A percentile compares a stretch with the other conserved stretches of the same genome.
Conservation (phyloP, 1,140 invertebrate genomes). For the Schlechtendalia chinensis region DNA sequence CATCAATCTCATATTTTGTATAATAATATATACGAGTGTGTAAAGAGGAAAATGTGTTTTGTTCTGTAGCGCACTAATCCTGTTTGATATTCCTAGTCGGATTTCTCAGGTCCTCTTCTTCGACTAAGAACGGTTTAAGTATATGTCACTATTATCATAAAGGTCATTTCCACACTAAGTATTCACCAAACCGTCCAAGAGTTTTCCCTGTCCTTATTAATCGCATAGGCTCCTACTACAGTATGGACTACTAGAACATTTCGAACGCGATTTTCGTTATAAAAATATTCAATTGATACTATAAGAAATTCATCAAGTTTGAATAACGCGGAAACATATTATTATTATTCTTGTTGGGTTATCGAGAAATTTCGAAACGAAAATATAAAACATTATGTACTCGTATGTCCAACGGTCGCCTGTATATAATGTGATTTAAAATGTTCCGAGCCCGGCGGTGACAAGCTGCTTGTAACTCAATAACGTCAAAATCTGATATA, state of each 20-base stretch:
- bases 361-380: neutral
- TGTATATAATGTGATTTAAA: neutral
- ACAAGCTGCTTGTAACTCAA: conserved; percentile 26
- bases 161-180: neutral
- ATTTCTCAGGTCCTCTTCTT: neutral
- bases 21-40: conserved; percentile 24
- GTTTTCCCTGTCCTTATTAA: neutral
- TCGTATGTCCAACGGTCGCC: neutral
- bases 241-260: too few species aligned
- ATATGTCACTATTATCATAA: neutral
- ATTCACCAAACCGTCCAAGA: neutral
- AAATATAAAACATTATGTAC: neutral
- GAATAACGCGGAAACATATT: too few species aligned
- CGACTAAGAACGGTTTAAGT: neutral
- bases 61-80: conserved; percentile 28
- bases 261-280: neutral
- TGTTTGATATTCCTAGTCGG: conserved; percentile 37
- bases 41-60: conserved; percentile 6
- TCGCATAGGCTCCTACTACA: too few species aligned
- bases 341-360: neutral
- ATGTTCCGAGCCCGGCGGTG: too few species aligned
- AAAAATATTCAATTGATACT: neutral
- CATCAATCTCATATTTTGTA: conserved; percentile 28
- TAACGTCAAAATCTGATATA: conserved; percentile 34
- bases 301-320: too few species aligned